phyloP scores from a whole-genome alignment of 2,797 vertebrate genomes.

The Chromobotia macracanthus region DNA sequence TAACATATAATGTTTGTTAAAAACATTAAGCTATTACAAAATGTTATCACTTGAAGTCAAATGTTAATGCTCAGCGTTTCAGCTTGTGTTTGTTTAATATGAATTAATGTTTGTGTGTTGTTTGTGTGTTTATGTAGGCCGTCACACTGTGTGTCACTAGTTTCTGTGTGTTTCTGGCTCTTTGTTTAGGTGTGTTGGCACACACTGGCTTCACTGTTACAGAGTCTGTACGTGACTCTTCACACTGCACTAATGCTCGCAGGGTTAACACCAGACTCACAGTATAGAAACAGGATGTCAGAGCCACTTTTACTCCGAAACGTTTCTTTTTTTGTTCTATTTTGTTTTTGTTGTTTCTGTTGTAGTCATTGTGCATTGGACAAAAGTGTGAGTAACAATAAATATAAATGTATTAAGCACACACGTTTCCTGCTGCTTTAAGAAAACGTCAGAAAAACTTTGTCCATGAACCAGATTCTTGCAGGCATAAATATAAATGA shows the following conservation, averaged over 20 bases:
- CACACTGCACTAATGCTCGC: constrained; percentile 45
- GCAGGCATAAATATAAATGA: too few relatives aligned
- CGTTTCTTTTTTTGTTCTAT: too few relatives aligned
- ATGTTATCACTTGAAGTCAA: too few relatives aligned
- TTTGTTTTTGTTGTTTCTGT: background rate
- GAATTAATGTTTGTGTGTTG: too few relatives aligned
- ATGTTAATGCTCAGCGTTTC: too few relatives aligned
- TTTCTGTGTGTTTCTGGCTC: constrained; percentile 37
- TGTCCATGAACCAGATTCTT: too few relatives aligned
- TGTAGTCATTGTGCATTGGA: background rate
- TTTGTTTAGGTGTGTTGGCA: constrained; percentile 13
- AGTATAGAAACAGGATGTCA: constrained; percentile 50
- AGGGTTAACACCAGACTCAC: constrained; percentile 42
- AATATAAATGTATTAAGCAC: too few relatives aligned
- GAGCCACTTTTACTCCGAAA: constrained; percentile 13
- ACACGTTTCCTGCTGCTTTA: too few relatives aligned
- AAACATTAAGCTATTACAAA: too few relatives aligned
- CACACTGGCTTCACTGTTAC: constrained; percentile 42
- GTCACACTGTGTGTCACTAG: constrained; percentile 34
- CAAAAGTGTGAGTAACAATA: too few relatives aligned
- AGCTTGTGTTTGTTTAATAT: background rate
- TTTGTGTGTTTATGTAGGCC: background rate
- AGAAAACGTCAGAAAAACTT: too few relatives aligned
- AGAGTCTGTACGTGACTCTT: constrained; percentile 62
- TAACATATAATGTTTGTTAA: too few relatives aligned